A percentile compares a stretch with the other conserved stretches of the same genome.
These are phyloP conservation scores for Chiloscyllium plagiosum DNA, from an alignment of 2,113 vertebrate genomes.

Conservation along the genomic window DNA sequence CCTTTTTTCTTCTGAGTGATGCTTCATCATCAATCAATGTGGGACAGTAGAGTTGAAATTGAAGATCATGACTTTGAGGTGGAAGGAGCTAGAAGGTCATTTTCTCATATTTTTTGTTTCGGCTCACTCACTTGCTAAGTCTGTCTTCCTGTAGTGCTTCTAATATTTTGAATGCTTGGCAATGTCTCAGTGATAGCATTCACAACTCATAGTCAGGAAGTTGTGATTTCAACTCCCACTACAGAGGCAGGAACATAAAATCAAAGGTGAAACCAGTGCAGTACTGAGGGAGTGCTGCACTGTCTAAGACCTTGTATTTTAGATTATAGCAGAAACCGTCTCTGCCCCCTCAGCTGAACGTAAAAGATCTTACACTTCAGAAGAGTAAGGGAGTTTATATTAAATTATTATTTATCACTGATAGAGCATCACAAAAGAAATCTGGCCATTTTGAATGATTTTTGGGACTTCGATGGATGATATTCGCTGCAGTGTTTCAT, in stretches of 20 bases:
- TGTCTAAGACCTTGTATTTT: not conserved
- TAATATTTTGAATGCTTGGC: not conserved
- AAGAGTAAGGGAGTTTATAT: not conserved
- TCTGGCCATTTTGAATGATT: not conserved
- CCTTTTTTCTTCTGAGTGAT: not conserved
- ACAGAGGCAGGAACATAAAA: not conserved
- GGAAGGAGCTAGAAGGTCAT: not conserved
- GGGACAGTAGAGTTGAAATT: not conserved
- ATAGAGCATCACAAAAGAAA: not conserved
- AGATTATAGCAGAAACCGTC: not conserved
- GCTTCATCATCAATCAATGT: not conserved
- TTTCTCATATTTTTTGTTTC: not conserved
- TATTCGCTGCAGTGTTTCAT: too few species aligned
- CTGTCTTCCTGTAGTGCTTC: not conserved
- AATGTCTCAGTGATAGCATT: not conserved
- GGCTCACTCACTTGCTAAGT: not conserved
- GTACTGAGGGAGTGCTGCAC: not conserved
- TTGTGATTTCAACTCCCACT: not conserved
- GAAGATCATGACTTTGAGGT: not conserved
- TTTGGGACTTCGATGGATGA: not conserved
- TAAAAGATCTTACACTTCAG: not conserved
- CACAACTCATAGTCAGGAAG: not conserved
- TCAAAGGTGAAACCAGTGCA: not conserved
- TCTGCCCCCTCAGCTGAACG: not conserved
- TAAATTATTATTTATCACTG: not conserved